Conservation (phyloP, 2,113 vertebrate species). For the Dipodomys ordii region DNA sequence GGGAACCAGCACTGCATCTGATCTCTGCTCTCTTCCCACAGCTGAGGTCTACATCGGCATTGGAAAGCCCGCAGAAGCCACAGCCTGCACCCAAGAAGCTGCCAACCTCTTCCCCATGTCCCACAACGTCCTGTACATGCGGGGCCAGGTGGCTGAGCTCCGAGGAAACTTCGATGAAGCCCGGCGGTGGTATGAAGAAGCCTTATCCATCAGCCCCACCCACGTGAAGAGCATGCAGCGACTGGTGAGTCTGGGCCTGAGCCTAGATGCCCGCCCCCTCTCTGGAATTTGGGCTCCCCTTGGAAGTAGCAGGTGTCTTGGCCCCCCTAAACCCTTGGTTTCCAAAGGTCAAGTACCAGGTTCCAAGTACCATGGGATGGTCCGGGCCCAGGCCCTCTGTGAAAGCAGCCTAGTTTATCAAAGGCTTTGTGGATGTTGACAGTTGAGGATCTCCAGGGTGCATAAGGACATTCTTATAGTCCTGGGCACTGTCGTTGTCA, state of each 20-base stretch:
- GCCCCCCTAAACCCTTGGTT: neutral
- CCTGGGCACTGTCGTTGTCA: neutral
- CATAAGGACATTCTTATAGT: rapidly evolving
- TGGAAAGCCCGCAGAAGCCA: slow-evolving; percentile 96
- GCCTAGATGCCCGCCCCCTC: neutral
- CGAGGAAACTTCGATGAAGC: slow-evolving; percentile 95
- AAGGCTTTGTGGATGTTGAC: too few relatives aligned
- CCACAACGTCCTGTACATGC: slow-evolving; percentile 97
- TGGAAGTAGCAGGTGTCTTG: neutral
- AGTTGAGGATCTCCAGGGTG: neutral
- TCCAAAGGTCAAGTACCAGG: neutral
- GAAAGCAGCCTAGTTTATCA: neutral
- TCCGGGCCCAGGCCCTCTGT: neutral
- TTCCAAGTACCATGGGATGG: neutral
- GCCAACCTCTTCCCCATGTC: slow-evolving; percentile 98
- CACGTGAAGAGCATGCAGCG: slow-evolving; percentile 99
- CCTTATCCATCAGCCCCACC: slow-evolving; percentile 98
- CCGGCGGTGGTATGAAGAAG: slow-evolving; percentile 98
- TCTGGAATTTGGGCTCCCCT: neutral
- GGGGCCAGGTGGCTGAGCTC: slow-evolving; percentile 97
- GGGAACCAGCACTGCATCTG: slow-evolving; percentile 32
- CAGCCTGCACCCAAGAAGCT: slow-evolving; percentile 97
- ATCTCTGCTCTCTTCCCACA: slow-evolving; percentile 74
- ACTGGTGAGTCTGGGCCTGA: slow-evolving; percentile 90
- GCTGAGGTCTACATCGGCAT: slow-evolving; percentile 99